Conservation (phyloP, 2,888 invertebrate species). For the Nemapogon koenigi region DNA sequence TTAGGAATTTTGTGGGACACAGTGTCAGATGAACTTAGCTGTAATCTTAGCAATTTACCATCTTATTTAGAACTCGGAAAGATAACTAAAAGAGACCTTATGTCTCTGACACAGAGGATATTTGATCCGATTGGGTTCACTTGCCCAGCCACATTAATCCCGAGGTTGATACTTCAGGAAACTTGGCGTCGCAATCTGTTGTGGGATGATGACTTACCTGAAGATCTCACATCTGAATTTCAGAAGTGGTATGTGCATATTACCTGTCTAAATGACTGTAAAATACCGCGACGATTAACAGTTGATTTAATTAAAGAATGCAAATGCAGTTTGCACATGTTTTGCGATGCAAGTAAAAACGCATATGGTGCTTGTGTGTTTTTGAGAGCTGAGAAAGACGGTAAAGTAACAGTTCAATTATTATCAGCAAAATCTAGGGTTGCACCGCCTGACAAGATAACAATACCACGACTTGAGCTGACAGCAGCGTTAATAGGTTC, state of each 20-base stretch:
- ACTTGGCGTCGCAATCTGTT: background rate
- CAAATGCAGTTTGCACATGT: background rate
- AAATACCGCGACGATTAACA: slow-evolving; percentile 3
- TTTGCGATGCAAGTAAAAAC: slow-evolving; percentile 5
- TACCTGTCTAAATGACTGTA: background rate
- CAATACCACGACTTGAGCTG: slow-evolving; percentile 9
- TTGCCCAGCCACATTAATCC: slow-evolving; percentile 6
- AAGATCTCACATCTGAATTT: background rate
- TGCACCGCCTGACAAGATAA: slow-evolving; percentile 4
- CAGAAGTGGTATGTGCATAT: background rate
- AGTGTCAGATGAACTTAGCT: background rate
- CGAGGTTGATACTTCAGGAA: slow-evolving; percentile 8
- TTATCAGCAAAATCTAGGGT: slow-evolving; percentile 5
- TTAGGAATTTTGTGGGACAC: slow-evolving; percentile 3
- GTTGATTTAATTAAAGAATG: background rate
- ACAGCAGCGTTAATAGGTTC: slow-evolving; percentile 6
- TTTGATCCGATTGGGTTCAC: slow-evolving; percentile 11
- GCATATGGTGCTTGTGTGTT: slow-evolving; percentile 8
- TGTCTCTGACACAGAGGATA: slow-evolving; percentile 6
- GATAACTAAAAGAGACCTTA: slow-evolving; percentile 7
- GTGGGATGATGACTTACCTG: slow-evolving; percentile 5
- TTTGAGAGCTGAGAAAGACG: background rate
- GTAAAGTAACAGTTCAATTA: slow-evolving; percentile 3
- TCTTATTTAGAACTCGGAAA: background rate
- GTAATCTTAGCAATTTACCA: background rate